Conservation (phyloP, 2,888 invertebrate species). For the Tribolium freemani region DNA sequence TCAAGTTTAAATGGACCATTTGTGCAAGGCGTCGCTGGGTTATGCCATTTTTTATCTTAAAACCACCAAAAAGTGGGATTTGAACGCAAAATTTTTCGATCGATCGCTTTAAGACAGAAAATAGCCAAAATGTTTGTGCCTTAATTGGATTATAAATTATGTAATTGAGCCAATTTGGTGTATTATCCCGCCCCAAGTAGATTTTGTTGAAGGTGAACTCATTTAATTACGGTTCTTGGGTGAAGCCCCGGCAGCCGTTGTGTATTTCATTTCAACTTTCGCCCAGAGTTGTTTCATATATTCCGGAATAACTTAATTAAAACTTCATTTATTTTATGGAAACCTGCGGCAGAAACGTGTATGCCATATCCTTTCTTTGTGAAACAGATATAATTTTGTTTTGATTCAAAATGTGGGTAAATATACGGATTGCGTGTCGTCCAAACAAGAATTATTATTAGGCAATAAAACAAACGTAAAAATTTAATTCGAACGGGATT, state of each 20-base stretch:
- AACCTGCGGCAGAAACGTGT: not conserved
- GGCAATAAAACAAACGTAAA: not conserved
- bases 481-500: not conserved
- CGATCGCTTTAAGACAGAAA: no score
- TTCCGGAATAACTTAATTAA: constrained; percentile 19
- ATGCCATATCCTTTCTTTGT: not conserved
- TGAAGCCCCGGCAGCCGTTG: not conserved
- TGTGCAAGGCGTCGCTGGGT: not conserved
- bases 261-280: not conserved
- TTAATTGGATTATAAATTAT: no score
- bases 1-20: constrained; percentile 24
- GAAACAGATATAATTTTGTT: not conserved
- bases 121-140: no score
- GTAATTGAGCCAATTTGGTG: no score
- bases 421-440: not conserved
- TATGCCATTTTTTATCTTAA: no score
- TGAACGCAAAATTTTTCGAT: no score
- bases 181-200: no score
- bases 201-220: not conserved
- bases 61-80: no score
- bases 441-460: not conserved
- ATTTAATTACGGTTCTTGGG: not conserved
- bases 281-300: constrained; percentile 3
- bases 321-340: constrained; percentile 18
- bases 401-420: not conserved